Percentiles rank a stretch among this genome's conserved stretches.
These are phyloP conservation scores for Malurus splendens DNA, from an alignment of 2,797 vertebrate species.

Conservation along the genomic window DNA sequence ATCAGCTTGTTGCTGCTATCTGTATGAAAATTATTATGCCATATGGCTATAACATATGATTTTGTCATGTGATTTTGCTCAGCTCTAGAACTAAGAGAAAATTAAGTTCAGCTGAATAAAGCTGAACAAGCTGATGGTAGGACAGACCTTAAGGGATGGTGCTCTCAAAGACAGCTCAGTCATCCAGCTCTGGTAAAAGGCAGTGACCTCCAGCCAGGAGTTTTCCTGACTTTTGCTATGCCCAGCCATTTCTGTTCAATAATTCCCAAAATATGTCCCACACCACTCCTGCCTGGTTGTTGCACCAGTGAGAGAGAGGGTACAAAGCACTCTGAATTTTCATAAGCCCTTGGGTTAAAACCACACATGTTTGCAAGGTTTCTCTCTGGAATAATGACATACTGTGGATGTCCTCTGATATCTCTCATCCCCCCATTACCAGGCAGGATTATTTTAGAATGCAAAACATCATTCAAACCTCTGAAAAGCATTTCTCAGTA, in stretches of 20 bases:
- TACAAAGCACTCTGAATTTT: too few species aligned
- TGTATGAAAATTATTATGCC: background rate
- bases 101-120: background rate
- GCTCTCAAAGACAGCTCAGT: background rate
- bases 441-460: too few species aligned
- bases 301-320: too few species aligned
- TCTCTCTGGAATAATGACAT: too few species aligned
- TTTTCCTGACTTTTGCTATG: background rate
- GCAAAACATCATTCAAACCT: too few species aligned
- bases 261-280: too few species aligned
- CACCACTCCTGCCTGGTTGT: too few species aligned
- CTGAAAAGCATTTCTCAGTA: too few species aligned
- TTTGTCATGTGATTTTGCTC: background rate
- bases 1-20: background rate
- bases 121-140: background rate
- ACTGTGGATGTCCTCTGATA: too few species aligned
- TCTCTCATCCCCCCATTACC: too few species aligned
- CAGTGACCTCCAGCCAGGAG: background rate
- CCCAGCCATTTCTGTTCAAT: background rate
- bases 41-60: background rate
- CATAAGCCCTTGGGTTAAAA: too few species aligned
- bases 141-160: accelerated
- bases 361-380: too few species aligned
- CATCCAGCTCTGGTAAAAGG: background rate
- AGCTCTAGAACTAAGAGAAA: background rate